These are phyloP conservation scores for Parthenolecanium corni DNA, from an alignment of 2,888 invertebrate genomes.

Conservation along the genomic window DNA sequence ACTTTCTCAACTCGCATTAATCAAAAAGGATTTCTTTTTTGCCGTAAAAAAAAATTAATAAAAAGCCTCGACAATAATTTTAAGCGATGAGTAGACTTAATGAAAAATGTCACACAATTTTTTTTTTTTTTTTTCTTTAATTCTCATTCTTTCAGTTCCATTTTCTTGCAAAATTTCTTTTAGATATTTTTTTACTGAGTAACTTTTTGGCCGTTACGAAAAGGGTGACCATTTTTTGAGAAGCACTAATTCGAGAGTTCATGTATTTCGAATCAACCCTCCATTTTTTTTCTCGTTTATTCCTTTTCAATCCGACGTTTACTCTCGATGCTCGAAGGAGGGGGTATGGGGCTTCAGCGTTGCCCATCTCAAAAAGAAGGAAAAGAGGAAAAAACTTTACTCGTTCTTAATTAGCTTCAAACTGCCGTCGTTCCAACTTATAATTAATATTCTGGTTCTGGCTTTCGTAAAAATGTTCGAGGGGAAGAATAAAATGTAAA, in stretches of 20 bases:
- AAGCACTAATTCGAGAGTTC: constrained; percentile 6
- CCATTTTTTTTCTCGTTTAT: constrained; percentile 1
- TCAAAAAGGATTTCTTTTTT: no score
- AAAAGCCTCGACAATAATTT: no score
- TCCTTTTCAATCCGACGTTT: not conserved
- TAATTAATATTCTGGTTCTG: constrained; percentile 18
- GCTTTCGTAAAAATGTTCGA: not conserved
- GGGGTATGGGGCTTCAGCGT: not conserved
- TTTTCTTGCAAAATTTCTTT: no score
- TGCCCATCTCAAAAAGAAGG: constrained; percentile 1
- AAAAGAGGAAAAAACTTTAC: not conserved
- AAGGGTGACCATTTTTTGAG: not conserved
- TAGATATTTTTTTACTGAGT: not conserved
- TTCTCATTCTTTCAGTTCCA: not conserved
- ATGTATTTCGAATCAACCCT: constrained; percentile 13
- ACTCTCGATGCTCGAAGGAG: not conserved
- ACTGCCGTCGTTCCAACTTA: constrained; percentile 13
- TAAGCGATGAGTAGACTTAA: no score
- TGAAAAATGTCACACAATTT: no score
- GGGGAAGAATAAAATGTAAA: not conserved
- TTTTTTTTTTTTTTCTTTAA: no score
- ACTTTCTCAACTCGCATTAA: no score
- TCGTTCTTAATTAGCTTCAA: constrained; percentile 22
- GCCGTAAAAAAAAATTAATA: no score
- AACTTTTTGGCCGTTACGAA: not conserved